Evolutionary conservation across 2,797 vertebrate genomes (phyloP).

Genomic region (Bradypus variegatus): DNA sequence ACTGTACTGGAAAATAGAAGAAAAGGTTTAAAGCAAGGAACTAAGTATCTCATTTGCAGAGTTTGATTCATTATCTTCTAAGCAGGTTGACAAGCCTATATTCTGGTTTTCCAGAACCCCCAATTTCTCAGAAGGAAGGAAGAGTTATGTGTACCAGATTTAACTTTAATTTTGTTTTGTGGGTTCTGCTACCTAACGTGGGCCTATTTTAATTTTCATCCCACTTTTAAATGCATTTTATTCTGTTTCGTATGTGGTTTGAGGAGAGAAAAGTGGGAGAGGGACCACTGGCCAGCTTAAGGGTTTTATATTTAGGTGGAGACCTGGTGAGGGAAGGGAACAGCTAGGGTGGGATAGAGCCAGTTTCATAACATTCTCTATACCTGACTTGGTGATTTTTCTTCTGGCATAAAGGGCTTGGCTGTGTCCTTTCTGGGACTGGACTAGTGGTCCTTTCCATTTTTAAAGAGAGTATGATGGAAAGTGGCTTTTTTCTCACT

Average conservation of each 20-base stretch:
- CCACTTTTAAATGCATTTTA: background rate
- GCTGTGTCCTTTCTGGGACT: background rate
- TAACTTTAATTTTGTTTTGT: background rate
- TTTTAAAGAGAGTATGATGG: background rate
- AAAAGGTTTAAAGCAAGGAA: background rate
- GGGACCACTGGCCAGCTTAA: background rate
- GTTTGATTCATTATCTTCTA: background rate
- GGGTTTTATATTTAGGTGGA: background rate
- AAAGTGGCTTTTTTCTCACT: background rate
- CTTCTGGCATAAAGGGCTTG: background rate
- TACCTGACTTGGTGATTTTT: background rate
- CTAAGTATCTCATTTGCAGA: background rate
- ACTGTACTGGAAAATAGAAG: background rate
- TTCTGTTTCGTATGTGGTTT: conserved; percentile 24
- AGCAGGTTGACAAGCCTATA: background rate
- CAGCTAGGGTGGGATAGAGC: background rate
- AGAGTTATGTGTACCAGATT: background rate
- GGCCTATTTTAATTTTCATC: conserved; percentile 9
- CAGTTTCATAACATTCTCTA: background rate
- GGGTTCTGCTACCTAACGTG: background rate
- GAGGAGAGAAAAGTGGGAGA: background rate
- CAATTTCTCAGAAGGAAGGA: background rate
- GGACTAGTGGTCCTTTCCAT: background rate
- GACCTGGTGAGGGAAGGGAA: background rate
- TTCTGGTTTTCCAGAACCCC: background rate